Evolutionary conservation across 2,888 invertebrate species (phyloP), one percentile per base, ranked within the genome.

Genomic region (Mongoloraphidia duomilia): DNA sequence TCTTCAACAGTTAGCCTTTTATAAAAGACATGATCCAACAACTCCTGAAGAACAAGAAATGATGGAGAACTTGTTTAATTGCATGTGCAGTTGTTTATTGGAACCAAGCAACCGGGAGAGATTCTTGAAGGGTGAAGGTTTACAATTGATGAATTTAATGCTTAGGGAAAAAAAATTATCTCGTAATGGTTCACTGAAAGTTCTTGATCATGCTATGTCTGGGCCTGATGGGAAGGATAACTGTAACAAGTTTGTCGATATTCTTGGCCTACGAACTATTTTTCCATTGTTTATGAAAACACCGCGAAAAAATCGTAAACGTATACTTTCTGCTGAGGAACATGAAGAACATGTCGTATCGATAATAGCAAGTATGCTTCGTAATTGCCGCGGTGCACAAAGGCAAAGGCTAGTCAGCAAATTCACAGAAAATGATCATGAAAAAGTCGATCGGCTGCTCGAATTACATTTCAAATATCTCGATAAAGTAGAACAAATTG

Each of bases 221-320:
- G 95, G 95, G 0, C 79, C 82, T 1, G 91, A 95, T 63, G 97
- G 96, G 0, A 82, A 80, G 55, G 95, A 96, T 59, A 96, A 96
- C 65, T 93, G 95, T 65, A 92, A 90, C 64, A 97, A 97, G 69
- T 94, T 98, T 67, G 93, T 98, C 0, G 97, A 98, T 63, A 97
- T 97, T 60, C 75, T 97, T 26, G 95, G 98, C 0, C 74, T 99
- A 11, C 75, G 97, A 42, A 95, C 95, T 6, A 86, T 99, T 52
- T 99, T 98, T 68, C 98, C 98, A 1, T 72, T 99, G 1, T 98
- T 97, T 64, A 97, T 99, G 97, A 94, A 96, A 70, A 97, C 97
- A 0, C 98, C 98, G 0, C 88, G 88, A 60, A 81, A 85, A 59
- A 80, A 80, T 59, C 74, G 84, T 52, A 84, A 84, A 62, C 80